Percentiles rank a stretch among this genome's conserved stretches.
These are phyloP conservation scores for Crocuta crocuta DNA, from an alignment of 2,113 vertebrate species.

Conservation along the genomic window DNA sequence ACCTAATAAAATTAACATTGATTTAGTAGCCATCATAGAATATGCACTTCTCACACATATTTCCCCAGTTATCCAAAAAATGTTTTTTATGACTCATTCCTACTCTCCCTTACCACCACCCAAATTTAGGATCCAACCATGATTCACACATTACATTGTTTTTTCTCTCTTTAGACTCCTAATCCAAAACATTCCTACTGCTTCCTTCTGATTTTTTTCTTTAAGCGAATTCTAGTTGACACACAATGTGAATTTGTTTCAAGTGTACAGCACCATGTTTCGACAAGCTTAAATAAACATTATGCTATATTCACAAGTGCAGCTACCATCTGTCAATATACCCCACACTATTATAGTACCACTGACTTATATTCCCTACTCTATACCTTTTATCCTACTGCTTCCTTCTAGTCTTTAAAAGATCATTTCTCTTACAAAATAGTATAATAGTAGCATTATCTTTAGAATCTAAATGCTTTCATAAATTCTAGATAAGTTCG, in stretches of 20 bases:
- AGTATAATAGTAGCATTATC: background rate
- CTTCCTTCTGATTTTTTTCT: background rate
- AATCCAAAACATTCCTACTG: background rate
- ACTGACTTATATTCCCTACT: background rate
- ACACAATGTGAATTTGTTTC: background rate
- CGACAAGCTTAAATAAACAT: background rate
- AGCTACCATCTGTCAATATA: background rate
- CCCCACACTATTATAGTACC: background rate
- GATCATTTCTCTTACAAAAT: slow-evolving; percentile 21
- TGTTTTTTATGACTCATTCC: background rate
- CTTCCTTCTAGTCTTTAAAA: background rate
- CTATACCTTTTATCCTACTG: background rate
- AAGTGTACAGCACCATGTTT: background rate
- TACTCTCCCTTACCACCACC: background rate
- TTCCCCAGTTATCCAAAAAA: background rate
- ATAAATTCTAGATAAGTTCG: background rate
- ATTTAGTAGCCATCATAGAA: background rate
- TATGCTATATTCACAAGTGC: background rate
- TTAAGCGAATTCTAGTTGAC: background rate
- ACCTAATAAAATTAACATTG: background rate
- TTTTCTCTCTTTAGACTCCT: background rate
- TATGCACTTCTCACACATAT: background rate
- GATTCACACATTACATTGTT: background rate
- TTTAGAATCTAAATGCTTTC: slow-evolving; percentile 22
- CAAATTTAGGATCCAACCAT: background rate